phyloP scores from a whole-genome alignment of 2,113 vertebrate genomes.

The Amphiprion ocellaris region DNA sequence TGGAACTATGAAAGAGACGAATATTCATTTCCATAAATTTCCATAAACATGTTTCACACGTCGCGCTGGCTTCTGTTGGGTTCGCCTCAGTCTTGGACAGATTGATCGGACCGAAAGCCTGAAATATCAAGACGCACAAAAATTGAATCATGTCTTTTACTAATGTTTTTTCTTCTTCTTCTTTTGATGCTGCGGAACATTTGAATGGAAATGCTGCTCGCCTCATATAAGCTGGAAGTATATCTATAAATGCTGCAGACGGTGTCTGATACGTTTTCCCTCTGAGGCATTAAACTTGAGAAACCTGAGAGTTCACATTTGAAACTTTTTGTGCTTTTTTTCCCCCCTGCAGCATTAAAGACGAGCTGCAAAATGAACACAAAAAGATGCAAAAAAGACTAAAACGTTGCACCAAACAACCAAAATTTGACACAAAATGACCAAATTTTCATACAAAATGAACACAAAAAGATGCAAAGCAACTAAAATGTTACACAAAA shows the following conservation, averaged over 20 bases:
- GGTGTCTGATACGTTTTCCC: background rate
- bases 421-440: too few species aligned
- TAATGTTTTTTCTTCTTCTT: background rate
- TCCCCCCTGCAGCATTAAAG: slow-evolving; percentile 1
- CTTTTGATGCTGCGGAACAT: background rate
- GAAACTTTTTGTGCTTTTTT: background rate
- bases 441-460: too few species aligned
- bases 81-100: slow-evolving; percentile 18
- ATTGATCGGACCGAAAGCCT: background rate
- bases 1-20: slow-evolving; percentile 7
- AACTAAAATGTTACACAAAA: too few species aligned
- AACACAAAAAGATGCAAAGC: too few species aligned
- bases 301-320: background rate
- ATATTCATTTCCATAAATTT: slow-evolving; percentile 60
- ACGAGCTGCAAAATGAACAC: background rate
- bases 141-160: slow-evolving; percentile 9
- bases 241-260: background rate
- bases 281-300: background rate
- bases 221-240: background rate
- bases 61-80: slow-evolving; percentile 17
- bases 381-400: too few species aligned
- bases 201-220: slow-evolving; percentile 5
- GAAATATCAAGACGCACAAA: background rate
- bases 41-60: slow-evolving; percentile 46
- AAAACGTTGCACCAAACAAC: too few species aligned